Percentiles rank a stretch among this genome's conserved stretches.
Evolutionary conservation across 2,888 invertebrate species (phyloP).

Genomic region (Tachina lurida): DNA sequence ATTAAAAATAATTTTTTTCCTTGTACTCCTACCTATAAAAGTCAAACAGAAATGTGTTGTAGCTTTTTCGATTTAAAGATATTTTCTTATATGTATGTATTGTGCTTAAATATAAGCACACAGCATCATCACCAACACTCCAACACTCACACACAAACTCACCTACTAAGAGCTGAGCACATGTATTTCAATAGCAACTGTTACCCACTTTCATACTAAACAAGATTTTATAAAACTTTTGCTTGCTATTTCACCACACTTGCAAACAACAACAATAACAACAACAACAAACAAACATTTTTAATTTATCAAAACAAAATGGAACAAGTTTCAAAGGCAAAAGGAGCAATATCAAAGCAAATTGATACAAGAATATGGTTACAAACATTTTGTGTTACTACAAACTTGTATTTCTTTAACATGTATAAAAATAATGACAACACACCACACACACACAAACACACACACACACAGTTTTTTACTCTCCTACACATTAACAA

Average conservation of each 20-base stretch:
- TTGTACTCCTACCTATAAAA: background rate
- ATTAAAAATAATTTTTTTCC: background rate
- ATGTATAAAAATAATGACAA: constrained; percentile 11
- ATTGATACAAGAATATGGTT: constrained; percentile 4
- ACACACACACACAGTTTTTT: background rate
- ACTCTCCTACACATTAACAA: constrained; percentile 25
- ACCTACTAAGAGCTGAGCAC: constrained; percentile 29
- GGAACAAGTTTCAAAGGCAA: background rate
- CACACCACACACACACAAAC: constrained; percentile 18
- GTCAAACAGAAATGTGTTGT: constrained; percentile 28
- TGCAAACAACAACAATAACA: constrained; percentile 2
- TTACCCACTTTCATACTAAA: background rate
- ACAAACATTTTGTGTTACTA: constrained; percentile 29
- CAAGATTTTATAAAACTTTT: background rate
- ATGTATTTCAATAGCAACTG: constrained; percentile 58
- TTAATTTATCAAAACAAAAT: constrained; percentile 14
- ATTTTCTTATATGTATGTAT: constrained; percentile 32
- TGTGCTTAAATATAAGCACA: background rate
- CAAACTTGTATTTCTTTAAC: constrained; percentile 20
- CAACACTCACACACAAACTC: background rate
- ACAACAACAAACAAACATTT: background rate
- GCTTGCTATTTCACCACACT: constrained; percentile 25
- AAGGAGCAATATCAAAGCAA: constrained; percentile 37
- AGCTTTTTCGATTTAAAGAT: constrained; percentile 24
- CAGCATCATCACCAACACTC: background rate